A percentile compares a stretch with the other conserved stretches of the same genome.
Evolutionary conservation across 2,797 vertebrate genomes (phyloP).

Genomic region (Champsocephalus gunnari): DNA sequence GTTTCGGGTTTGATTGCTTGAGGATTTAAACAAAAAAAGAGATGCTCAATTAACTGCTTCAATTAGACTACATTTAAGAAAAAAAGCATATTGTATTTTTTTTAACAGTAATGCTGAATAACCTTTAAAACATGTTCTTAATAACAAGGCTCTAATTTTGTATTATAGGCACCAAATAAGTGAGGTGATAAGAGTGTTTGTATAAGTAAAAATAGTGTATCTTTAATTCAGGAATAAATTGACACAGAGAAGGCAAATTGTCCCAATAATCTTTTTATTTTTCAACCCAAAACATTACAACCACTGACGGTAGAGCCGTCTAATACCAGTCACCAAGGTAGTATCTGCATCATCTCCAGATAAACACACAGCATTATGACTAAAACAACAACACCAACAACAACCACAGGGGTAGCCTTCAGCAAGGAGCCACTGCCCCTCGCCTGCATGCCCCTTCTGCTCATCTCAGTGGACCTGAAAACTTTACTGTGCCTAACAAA

Average conservation of each 20-base stretch:
- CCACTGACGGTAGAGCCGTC: constrained; percentile 12
- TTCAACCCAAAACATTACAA: constrained; percentile 26
- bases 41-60: neutral
- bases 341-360: constrained; percentile 76
- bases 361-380: constrained; percentile 79
- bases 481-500: constrained; percentile 45
- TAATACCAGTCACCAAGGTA: constrained; percentile 73
- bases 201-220: constrained; percentile 4
- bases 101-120: neutral
- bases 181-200: neutral
- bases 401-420: constrained; percentile 68
- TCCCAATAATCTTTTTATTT: constrained; percentile 52
- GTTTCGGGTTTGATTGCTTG: neutral
- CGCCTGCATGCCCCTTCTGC: constrained; percentile 64
- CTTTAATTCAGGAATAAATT: constrained; percentile 3
- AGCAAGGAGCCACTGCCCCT: constrained; percentile 58
- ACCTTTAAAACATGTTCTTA: neutral
- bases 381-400: constrained; percentile 70
- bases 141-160: neutral
- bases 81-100: no score
- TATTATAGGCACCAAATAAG: neutral
- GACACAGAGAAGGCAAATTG: constrained; percentile 23
- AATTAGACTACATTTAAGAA: no score
- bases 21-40: neutral
- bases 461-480: constrained; percentile 70